Conservation (phyloP, 2,797 vertebrate genomes). For the Sebastes diploproa region DNA sequence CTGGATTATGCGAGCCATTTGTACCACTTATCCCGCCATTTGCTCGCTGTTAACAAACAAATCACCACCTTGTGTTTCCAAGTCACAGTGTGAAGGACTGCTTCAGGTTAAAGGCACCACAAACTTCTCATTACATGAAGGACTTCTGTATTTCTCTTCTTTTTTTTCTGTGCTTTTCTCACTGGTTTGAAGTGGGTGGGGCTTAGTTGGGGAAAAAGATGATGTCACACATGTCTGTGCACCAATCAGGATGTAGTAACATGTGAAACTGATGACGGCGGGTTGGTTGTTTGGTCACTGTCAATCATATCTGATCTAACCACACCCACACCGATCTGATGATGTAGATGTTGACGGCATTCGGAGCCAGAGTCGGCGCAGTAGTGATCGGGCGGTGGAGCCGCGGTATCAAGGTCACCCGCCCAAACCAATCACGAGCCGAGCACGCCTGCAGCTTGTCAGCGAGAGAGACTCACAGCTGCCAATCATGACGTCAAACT, state of each 20-base stretch:
- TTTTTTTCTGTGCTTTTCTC: not conserved
- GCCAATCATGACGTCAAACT: no score
- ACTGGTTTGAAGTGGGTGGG: no score
- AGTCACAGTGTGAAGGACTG: not conserved
- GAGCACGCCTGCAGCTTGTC: no score
- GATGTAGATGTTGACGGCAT: no score
- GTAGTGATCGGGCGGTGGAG: no score
- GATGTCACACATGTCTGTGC: not conserved
- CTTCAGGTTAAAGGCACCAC: not conserved
- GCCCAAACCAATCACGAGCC: no score
- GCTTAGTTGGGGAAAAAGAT: not conserved
- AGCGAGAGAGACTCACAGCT: no score
- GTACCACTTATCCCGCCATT: constrained; percentile 32
- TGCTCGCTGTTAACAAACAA: constrained; percentile 37
- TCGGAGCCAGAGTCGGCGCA: no score
- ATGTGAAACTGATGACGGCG: not conserved
- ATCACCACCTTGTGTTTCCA: not conserved
- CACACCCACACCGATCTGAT: no score
- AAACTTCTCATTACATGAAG: not conserved
- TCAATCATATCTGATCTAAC: not conserved
- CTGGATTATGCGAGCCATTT: constrained; percentile 50
- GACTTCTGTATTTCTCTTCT: not conserved
- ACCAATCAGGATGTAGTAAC: not conserved
- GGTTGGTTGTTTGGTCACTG: not conserved
- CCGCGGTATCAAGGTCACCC: no score